Evolutionary conservation across 2,113 vertebrate species (phyloP).

Genomic region (human): DNA sequence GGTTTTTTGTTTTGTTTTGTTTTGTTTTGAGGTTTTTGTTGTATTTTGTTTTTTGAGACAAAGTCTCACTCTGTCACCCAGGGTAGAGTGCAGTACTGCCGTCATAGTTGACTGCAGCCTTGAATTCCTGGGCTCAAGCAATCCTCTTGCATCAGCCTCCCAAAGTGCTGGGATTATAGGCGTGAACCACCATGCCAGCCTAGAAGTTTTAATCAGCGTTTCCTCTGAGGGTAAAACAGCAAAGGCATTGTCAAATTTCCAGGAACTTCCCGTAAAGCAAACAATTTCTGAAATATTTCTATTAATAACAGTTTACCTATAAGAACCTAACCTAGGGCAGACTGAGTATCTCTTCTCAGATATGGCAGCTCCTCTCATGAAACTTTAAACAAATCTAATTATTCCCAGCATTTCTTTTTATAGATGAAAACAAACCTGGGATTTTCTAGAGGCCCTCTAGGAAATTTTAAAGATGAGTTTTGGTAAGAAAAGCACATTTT

Average conservation of each 20-base stretch:
- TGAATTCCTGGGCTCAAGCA: too few species aligned
- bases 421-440: conserved; percentile 28
- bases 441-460: conserved; percentile 1
- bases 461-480: conserved; percentile 33
- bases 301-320: background rate
- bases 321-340: background rate
- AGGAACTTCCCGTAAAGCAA: background rate
- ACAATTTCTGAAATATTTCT: conserved; percentile 36
- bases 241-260: background rate
- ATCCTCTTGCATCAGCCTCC: too few species aligned
- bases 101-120: too few species aligned
- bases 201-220: conserved; percentile 24
- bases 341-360: conserved; percentile 9
- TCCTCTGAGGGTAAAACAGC: background rate
- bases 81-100: too few species aligned
- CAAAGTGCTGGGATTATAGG: too few species aligned
- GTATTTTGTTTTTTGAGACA: too few species aligned
- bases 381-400: conserved; percentile 5
- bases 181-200: too few species aligned
- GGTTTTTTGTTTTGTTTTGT: too few species aligned
- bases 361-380: background rate
- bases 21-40: too few species aligned
- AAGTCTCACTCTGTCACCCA: too few species aligned
- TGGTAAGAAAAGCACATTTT: background rate
- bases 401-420: conserved; percentile 52